Conservation (phyloP, 2,113 vertebrate genomes). For the Bos indicus region DNA sequence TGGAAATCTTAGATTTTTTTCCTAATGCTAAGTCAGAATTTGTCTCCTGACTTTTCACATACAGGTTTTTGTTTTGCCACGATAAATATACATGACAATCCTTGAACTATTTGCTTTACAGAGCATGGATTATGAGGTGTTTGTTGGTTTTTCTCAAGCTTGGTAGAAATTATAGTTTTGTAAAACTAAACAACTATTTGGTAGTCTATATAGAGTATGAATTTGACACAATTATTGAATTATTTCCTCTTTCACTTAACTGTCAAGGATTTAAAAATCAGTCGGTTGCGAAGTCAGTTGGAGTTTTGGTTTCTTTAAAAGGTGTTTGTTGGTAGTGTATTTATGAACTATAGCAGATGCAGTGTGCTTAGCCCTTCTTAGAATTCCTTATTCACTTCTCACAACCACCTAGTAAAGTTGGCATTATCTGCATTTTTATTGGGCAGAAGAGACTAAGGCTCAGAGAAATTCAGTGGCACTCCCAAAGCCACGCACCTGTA, state of each 20-base stretch:
- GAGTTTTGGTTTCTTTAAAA: conserved; percentile 11
- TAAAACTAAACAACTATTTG: background rate
- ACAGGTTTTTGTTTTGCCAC: background rate
- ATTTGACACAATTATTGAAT: background rate
- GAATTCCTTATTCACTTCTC: background rate
- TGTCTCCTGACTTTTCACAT: background rate
- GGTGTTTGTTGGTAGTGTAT: background rate
- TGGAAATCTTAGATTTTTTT: background rate
- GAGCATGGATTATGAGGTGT: background rate
- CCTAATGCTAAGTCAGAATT: background rate
- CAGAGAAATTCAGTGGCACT: background rate
- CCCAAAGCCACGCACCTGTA: background rate
- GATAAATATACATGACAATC: background rate
- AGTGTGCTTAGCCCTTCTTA: background rate
- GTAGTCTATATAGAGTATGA: background rate
- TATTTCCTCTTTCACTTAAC: background rate
- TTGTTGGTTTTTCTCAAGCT: background rate
- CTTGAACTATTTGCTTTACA: background rate
- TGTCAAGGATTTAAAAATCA: background rate
- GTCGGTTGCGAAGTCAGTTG: background rate
- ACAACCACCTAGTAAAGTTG: background rate
- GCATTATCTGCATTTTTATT: background rate
- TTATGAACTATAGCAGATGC: background rate
- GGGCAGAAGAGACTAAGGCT: background rate
- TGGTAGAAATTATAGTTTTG: background rate